Evolutionary conservation across 64 coral and sea anemone genomes (phyloP).

Genomic region (Dendrophyllia cribrosa): DNA sequence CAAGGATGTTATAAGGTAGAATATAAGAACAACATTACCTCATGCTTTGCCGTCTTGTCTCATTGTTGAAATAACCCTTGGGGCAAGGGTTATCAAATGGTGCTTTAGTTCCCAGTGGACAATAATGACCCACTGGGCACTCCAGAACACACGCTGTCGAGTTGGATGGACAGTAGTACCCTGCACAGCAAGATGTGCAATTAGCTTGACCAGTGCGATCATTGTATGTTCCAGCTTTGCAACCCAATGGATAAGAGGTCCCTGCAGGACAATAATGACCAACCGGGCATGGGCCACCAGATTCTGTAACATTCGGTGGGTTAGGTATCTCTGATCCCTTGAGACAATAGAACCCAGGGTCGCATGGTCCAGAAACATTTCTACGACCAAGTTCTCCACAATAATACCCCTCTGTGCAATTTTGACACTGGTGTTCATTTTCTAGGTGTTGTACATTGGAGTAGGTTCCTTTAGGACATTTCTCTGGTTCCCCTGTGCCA

Average conservation of each 20-base stretch:
- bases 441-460: constrained; percentile 85
- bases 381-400: constrained; percentile 87
- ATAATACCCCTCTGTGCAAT: constrained; percentile 87
- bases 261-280: constrained; percentile 87
- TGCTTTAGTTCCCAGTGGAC: constrained; percentile 65
- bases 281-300: constrained; percentile 92
- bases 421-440: constrained; percentile 75
- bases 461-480: constrained; percentile 91
- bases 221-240: constrained; percentile 86
- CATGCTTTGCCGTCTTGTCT: constrained; percentile 60
- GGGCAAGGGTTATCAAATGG: constrained; percentile 82
- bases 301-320: constrained; percentile 69
- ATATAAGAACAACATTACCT: constrained; percentile 54
- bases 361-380: constrained; percentile 85
- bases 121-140: constrained; percentile 87
- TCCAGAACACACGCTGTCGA: constrained; percentile 78
- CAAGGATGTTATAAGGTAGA: not conserved
- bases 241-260: constrained; percentile 85
- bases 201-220: constrained; percentile 90
- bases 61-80: constrained; percentile 84
- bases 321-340: constrained; percentile 89
- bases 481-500: constrained; percentile 80
- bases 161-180: constrained; percentile 87
- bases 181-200: constrained; percentile 84
- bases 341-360: constrained; percentile 92